These are phyloP conservation scores for Orientallactaga sibirica DNA, from an alignment of 2,797 vertebrate genomes.

Conservation along the genomic window DNA sequence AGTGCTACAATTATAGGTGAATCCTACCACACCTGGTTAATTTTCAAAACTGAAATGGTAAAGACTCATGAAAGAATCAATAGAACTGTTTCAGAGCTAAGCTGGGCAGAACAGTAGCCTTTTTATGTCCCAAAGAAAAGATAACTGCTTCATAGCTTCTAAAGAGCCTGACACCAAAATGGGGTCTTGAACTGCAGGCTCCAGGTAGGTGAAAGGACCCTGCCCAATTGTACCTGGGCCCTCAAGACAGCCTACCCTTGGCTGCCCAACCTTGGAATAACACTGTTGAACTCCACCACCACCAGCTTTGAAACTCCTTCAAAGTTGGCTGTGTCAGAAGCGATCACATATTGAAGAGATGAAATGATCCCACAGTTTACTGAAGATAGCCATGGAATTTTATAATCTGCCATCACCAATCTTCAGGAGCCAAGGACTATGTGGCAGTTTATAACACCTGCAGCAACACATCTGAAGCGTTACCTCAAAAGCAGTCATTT, in stretches of 20 bases:
- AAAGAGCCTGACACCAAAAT: background rate
- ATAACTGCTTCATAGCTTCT: background rate
- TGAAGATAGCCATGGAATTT: background rate
- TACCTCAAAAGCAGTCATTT: background rate
- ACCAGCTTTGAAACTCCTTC: slow-evolving; percentile 72
- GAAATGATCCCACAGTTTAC: background rate
- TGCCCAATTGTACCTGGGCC: too few species aligned
- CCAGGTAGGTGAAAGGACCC: background rate
- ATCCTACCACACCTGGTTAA: background rate
- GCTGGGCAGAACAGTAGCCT: too few species aligned
- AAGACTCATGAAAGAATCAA: slow-evolving; percentile 2
- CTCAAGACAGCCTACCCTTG: background rate
- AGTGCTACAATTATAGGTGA: background rate
- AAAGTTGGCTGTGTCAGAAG: slow-evolving; percentile 20
- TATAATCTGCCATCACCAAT: background rate
- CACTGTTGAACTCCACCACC: slow-evolving; percentile 75
- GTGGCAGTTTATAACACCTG: slow-evolving; percentile 44
- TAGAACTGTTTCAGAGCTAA: background rate
- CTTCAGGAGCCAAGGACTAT: slow-evolving; percentile 38
- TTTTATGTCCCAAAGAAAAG: background rate
- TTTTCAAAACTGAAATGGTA: background rate
- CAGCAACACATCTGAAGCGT: background rate
- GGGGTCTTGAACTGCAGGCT: background rate
- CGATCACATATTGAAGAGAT: slow-evolving; percentile 48
- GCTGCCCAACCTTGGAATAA: background rate